Conservation (phyloP, 2,888 invertebrate species). For the Andrena minutula region DNA sequence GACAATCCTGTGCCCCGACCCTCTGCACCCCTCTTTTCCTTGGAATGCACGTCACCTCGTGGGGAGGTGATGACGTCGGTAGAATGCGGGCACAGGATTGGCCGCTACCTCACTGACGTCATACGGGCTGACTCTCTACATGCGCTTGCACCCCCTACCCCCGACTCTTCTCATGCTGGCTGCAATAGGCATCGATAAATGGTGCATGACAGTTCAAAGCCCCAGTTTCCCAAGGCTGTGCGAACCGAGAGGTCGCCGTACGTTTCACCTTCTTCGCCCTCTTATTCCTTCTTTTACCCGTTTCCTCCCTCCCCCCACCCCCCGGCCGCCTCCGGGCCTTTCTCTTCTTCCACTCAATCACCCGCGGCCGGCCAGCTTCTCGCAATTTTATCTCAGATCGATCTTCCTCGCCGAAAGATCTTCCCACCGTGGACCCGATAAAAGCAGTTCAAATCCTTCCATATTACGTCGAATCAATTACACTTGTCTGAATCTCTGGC, state of each 20-base stretch:
- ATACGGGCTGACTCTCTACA: conserved; percentile 73
- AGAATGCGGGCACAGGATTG: conserved; percentile 78
- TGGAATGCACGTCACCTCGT: conserved; percentile 81
- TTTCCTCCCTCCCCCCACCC: conserved; percentile 8
- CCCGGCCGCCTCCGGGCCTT: not conserved
- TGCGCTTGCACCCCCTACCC: conserved; percentile 60
- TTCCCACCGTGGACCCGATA: not conserved
- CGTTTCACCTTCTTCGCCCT: conserved; percentile 64
- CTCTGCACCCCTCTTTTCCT: conserved; percentile 70
- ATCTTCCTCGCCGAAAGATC: not conserved
- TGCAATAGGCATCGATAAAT: conserved; percentile 77
- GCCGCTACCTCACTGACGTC: conserved; percentile 81
- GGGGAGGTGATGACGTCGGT: conserved; percentile 82
- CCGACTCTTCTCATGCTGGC: conserved; percentile 44
- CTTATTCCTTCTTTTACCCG: conserved; percentile 30
- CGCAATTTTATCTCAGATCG: not conserved
- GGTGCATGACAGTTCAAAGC: conserved; percentile 84
- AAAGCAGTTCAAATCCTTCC: not conserved
- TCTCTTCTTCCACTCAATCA: not conserved
- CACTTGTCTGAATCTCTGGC: not conserved
- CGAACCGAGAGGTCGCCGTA: conserved; percentile 79
- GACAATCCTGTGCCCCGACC: conserved; percentile 64
- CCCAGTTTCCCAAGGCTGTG: conserved; percentile 84
- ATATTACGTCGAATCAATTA: not conserved
- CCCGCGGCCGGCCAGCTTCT: not conserved